Evolutionary conservation across 2,113 vertebrate species (phyloP).

Genomic region (Ranitomeya variabilis): DNA sequence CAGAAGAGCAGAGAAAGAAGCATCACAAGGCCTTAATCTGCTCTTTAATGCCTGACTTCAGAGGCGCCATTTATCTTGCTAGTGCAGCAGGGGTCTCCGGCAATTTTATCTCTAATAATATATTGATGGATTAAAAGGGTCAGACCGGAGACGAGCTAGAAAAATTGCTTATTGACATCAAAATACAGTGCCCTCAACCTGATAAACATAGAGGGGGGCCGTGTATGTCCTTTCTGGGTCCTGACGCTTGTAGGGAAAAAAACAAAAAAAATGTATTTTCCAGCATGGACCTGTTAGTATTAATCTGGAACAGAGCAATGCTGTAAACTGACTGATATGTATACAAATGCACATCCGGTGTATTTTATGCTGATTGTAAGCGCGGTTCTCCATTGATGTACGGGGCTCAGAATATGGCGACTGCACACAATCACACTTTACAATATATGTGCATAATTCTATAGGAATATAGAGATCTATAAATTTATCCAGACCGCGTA

Average conservation of each 20-base stretch:
- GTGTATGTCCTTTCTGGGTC: conserved; percentile 56
- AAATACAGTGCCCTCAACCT: conserved; percentile 99
- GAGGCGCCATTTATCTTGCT: conserved; percentile 99
- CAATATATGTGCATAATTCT: background rate
- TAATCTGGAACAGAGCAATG: conserved; percentile 38
- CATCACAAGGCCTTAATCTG: conserved; percentile 99
- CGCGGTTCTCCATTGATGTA: background rate
- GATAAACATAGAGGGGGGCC: conserved; percentile 98
- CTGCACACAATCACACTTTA: background rate
- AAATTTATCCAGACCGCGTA: background rate
- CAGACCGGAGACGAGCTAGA: conserved; percentile 99
- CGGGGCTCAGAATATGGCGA: background rate
- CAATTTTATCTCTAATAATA: conserved; percentile 99
- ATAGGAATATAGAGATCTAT: background rate
- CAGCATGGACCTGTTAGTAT: conserved; percentile 38
- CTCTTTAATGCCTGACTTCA: conserved; percentile 99
- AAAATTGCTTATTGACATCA: conserved; percentile 99
- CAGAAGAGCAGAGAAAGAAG: conserved; percentile 99
- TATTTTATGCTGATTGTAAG: conserved; percentile 13
- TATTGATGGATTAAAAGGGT: conserved; percentile 99
- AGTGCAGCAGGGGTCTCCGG: conserved; percentile 99
- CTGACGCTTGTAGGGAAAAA: conserved; percentile 47
- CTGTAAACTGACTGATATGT: conserved; percentile 34
- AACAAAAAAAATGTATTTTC: conserved; percentile 52
- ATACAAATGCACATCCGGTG: conserved; percentile 35